Percentiles rank a stretch among this genome's conserved stretches.
phyloP scores from a whole-genome alignment of 2,113 vertebrate species.

The Calyptomena viridis region DNA sequence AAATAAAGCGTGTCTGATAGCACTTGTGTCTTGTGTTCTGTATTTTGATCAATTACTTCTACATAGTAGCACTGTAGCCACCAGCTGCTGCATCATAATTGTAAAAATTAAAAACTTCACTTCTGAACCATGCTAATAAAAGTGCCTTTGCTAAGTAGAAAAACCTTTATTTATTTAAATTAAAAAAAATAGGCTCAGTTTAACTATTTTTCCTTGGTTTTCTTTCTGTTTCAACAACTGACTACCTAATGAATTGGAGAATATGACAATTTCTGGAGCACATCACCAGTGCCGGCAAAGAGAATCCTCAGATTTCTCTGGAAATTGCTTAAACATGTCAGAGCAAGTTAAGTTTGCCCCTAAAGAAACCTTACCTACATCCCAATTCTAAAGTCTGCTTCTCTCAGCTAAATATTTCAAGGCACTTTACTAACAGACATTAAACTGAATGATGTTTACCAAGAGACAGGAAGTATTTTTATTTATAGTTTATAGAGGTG shows the following conservation, averaged over 20 bases:
- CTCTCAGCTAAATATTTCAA: background rate
- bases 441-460: background rate
- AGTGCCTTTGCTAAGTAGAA: background rate
- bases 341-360: background rate
- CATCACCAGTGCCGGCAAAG: background rate
- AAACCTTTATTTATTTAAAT: background rate
- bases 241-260: background rate
- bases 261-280: background rate
- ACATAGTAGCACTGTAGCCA: background rate
- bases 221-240: background rate
- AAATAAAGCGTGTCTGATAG: constrained; percentile 67
- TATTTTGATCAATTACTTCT: background rate
- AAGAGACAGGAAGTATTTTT: background rate
- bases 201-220: background rate
- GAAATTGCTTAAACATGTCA: background rate
- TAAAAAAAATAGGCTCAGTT: background rate
- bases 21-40: background rate
- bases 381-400: background rate
- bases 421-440: background rate
- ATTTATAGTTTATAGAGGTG: background rate
- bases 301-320: background rate
- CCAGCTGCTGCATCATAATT: background rate
- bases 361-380: background rate
- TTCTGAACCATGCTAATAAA: background rate
- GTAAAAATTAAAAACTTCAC: background rate